A percentile compares a stretch with the other conserved stretches of the same genome.
Evolutionary conservation across 2,113 vertebrate genomes (phyloP).

Genomic region (Pseudopodoces humilis): DNA sequence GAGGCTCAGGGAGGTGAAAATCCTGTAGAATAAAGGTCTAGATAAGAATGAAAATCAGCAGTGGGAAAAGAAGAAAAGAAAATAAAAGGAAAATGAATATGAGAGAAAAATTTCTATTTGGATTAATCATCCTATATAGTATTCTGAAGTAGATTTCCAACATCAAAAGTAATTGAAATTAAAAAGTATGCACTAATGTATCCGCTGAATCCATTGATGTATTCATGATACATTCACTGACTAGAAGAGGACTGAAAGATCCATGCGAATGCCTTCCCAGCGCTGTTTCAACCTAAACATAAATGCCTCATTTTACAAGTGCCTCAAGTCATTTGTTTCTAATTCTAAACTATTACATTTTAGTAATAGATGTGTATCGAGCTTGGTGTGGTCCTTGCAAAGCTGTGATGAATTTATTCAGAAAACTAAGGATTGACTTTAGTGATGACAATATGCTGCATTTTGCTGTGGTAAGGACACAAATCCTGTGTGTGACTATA

Average conservation of each 20-base stretch:
- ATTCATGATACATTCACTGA: neutral
- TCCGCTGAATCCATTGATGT: neutral
- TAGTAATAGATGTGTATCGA: slow-evolving; percentile 77
- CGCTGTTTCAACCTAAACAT: neutral
- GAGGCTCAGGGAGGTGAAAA: neutral
- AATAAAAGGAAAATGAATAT: neutral
- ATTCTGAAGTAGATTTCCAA: neutral
- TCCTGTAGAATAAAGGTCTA: neutral
- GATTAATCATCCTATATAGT: neutral
- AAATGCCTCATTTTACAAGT: neutral
- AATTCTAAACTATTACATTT: neutral
- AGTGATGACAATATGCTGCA: slow-evolving; percentile 72
- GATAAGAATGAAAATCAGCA: neutral
- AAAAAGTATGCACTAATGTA: neutral
- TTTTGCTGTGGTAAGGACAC: slow-evolving; percentile 74
- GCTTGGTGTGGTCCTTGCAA: slow-evolving; percentile 82
- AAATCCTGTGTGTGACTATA: neutral
- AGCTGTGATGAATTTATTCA: slow-evolving; percentile 69
- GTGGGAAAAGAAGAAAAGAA: neutral
- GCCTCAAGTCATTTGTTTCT: neutral
- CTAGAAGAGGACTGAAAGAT: neutral
- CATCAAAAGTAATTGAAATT: neutral
- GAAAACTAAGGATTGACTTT: slow-evolving; percentile 68
- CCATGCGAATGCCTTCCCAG: neutral
- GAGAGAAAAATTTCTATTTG: neutral